Evolutionary conservation across 2,113 vertebrate genomes (phyloP).

Genomic region (Epinephelus moara): DNA sequence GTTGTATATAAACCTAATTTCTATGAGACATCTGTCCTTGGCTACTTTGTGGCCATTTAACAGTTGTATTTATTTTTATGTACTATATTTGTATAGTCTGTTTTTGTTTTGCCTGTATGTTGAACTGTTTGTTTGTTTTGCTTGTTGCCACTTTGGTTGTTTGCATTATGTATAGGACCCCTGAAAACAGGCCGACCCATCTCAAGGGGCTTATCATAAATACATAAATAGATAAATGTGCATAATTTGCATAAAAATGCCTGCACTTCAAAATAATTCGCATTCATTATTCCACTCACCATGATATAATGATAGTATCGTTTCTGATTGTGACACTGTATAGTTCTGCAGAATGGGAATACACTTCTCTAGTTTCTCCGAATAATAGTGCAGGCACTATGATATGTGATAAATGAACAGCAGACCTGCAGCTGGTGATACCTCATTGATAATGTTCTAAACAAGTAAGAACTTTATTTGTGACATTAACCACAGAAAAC

Average conservation of each 20-base stretch:
- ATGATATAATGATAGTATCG: not conserved
- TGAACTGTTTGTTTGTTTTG: too few species aligned
- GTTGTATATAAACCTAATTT: too few species aligned
- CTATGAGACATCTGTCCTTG: too few species aligned
- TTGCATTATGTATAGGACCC: too few species aligned
- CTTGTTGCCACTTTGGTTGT: too few species aligned
- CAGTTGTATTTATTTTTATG: too few species aligned
- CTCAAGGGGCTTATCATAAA: too few species aligned
- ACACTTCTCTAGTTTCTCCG: not conserved
- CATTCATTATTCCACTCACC: not conserved
- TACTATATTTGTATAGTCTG: too few species aligned
- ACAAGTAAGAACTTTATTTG: not conserved
- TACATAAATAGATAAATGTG: too few species aligned
- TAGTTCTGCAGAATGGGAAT: not conserved
- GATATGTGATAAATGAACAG: constrained; percentile 19
- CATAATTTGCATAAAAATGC: not conserved
- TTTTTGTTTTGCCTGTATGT: too few species aligned
- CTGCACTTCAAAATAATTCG: not conserved
- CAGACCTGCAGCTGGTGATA: not conserved
- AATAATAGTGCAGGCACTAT: constrained; percentile 1
- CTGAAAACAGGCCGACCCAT: too few species aligned
- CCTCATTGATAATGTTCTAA: not conserved
- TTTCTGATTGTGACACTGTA: not conserved
- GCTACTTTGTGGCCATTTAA: too few species aligned
- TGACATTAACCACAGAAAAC: rapidly evolving